phyloP scores from a whole-genome alignment of 2,888 invertebrate genomes.

The Dryobotodes eremita region DNA sequence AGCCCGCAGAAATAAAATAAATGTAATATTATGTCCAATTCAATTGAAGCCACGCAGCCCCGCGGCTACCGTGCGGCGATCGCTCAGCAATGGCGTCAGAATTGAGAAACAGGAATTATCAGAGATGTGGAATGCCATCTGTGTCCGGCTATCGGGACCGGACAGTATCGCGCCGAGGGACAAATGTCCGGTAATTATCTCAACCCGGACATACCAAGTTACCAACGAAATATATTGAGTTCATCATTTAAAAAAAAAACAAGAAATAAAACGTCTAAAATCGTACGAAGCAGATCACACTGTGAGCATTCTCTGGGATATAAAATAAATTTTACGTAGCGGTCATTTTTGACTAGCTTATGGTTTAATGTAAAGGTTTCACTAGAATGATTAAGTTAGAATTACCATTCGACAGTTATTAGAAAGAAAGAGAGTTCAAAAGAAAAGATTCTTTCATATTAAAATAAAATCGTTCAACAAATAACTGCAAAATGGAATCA shows the following conservation, averaged over 20 bases:
- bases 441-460: background rate
- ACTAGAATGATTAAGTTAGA: background rate
- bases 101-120: constrained; percentile 76
- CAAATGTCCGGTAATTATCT: constrained; percentile 74
- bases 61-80: constrained; percentile 53
- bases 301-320: background rate
- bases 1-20: constrained; percentile 39
- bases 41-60: constrained; percentile 55
- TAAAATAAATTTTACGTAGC: background rate
- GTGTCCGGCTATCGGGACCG: constrained; percentile 59
- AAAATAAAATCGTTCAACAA: constrained; percentile 9
- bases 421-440: too few species aligned
- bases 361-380: background rate
- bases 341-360: too few species aligned
- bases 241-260: background rate
- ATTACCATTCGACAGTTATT: constrained; percentile 9
- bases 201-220: constrained; percentile 32
- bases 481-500: constrained; percentile 34
- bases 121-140: constrained; percentile 67
- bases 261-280: background rate
- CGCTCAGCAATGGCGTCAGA: constrained; percentile 44
- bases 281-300: background rate
- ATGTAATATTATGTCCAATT: constrained; percentile 40
- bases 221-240: background rate
- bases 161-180: constrained; percentile 64